Conservation (phyloP, 2,888 invertebrate species). For the Ochropleura plecta region DNA sequence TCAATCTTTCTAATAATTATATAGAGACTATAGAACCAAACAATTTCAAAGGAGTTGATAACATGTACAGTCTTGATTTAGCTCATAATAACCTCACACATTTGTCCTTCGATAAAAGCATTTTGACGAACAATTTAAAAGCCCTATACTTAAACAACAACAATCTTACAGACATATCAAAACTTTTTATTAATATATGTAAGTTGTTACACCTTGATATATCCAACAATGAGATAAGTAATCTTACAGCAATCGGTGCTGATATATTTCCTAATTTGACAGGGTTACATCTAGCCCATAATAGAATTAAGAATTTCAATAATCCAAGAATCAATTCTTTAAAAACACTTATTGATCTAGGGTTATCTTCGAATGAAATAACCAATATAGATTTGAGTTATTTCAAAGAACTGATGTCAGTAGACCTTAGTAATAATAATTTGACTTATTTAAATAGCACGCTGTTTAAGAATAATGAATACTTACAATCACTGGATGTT, state of each 20-base stretch:
- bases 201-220: constrained; percentile 76
- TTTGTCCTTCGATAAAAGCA: constrained; percentile 70
- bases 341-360: constrained; percentile 73
- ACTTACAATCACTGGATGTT: constrained; percentile 79
- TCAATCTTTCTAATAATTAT: constrained; percentile 81
- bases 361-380: constrained; percentile 78
- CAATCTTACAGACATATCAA: constrained; percentile 70
- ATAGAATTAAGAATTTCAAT: constrained; percentile 79
- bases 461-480: constrained; percentile 75
- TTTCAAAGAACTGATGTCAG: constrained; percentile 75
- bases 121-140: constrained; percentile 73
- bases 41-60: constrained; percentile 78
- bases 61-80: constrained; percentile 82
- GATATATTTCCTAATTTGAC: constrained; percentile 73
- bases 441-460: constrained; percentile 72
- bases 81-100: constrained; percentile 77
- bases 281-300: constrained; percentile 76
- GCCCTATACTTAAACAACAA: constrained; percentile 81
- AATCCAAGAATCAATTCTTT: constrained; percentile 75
- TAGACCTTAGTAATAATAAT: constrained; percentile 79
- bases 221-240: constrained; percentile 75
- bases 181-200: constrained; percentile 68
- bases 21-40: constrained; percentile 75
- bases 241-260: constrained; percentile 66
- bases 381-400: constrained; percentile 75